Evolutionary conservation across 2,888 invertebrate species (phyloP).

Genomic region (Temnothorax ravouxi): DNA sequence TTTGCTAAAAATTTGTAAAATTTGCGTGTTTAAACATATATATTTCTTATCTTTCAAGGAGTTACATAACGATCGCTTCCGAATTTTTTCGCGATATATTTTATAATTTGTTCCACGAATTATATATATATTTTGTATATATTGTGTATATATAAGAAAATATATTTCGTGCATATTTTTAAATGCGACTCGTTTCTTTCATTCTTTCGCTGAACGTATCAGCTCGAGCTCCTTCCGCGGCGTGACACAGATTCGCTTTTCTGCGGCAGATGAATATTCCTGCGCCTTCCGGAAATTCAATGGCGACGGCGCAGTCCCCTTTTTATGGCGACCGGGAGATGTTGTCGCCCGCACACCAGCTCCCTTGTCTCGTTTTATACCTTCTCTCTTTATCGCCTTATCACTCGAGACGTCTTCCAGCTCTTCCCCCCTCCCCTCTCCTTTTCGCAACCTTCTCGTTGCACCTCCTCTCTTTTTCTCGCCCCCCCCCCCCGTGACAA

Average conservation of each 20-base stretch:
- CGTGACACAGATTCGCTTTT: slow-evolving; percentile 45
- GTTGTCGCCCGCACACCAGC: slow-evolving; percentile 67
- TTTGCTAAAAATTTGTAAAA: neutral
- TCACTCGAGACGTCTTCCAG: slow-evolving; percentile 76
- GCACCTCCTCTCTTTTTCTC: slow-evolving; percentile 24
- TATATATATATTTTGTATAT: neutral
- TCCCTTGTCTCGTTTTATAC: slow-evolving; percentile 75
- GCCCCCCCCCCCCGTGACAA: neutral
- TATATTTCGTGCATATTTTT: neutral
- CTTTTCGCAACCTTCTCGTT: slow-evolving; percentile 25
- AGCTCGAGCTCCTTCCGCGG: slow-evolving; percentile 13
- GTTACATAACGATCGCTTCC: neutral
- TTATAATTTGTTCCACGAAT: neutral
- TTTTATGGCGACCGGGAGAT: slow-evolving; percentile 70
- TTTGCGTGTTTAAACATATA: neutral
- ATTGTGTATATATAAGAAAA: no score
- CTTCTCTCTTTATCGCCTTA: slow-evolving; percentile 80
- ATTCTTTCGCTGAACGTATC: slow-evolving; percentile 20
- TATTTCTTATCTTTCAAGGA: neutral
- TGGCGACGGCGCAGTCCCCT: slow-evolving; percentile 59
- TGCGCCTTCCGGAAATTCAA: slow-evolving; percentile 71
- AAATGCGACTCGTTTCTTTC: slow-evolving; percentile 27
- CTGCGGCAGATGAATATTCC: slow-evolving; percentile 68
- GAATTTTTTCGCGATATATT: neutral
- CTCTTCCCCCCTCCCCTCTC: neutral